Conservation (phyloP, 1,140 invertebrate genomes). For the Euura saliciscinereae region DNA sequence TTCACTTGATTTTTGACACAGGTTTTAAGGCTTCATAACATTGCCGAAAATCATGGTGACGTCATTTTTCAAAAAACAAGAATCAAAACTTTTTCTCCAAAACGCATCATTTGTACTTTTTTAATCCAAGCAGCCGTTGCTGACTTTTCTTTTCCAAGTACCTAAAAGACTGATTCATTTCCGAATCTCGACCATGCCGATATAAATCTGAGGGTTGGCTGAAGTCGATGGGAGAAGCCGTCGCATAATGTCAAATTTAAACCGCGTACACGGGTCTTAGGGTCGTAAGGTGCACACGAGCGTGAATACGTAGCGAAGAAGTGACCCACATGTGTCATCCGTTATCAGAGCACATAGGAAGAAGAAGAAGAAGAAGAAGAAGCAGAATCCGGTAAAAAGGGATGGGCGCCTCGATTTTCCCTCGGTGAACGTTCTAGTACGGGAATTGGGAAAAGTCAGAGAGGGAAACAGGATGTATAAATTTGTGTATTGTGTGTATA, state of each 20-base stretch:
- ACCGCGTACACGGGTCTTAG: neutral
- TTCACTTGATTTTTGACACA: too few species aligned
- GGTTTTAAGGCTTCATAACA: too few species aligned
- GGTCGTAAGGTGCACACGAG: neutral
- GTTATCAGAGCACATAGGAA: constrained; percentile 11
- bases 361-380: neutral
- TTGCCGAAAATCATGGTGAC: too few species aligned
- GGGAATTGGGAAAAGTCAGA: neutral
- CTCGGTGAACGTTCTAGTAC: neutral
- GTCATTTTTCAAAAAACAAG: too few species aligned
- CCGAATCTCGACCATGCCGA: too few species aligned
- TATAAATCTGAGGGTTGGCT: neutral
- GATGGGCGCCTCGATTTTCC: neutral
- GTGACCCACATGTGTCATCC: constrained; percentile 8
- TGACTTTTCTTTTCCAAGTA: too few species aligned
- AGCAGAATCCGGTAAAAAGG: neutral
- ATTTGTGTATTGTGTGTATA: neutral
- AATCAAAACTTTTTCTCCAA: too few species aligned
- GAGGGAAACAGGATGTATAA: constrained; percentile 4
- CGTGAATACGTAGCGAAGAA: neutral
- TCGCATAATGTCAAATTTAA: neutral
- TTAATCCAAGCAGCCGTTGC: too few species aligned
- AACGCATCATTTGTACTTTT: too few species aligned
- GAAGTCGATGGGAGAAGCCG: neutral
- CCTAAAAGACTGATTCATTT: too few species aligned